Evolutionary conservation across 2,888 invertebrate species (phyloP).

Genomic region (Apotomis capreana): DNA sequence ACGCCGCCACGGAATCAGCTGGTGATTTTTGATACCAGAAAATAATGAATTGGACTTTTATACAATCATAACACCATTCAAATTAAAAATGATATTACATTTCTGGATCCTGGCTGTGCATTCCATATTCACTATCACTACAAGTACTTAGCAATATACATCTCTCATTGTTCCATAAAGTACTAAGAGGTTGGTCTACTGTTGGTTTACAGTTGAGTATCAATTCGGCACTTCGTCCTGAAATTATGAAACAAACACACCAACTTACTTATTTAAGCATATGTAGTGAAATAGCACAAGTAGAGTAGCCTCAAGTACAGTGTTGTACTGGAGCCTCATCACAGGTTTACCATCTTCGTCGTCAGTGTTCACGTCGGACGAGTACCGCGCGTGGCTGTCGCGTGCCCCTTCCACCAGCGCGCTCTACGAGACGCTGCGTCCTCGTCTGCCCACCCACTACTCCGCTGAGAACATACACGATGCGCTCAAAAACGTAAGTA

Average conservation of each 20-base stretch:
- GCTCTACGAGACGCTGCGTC: slow-evolving; percentile 94
- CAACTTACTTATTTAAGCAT: neutral
- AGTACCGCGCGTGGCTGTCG: slow-evolving; percentile 96
- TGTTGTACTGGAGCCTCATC: slow-evolving; percentile 21
- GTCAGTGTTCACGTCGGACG: slow-evolving; percentile 93
- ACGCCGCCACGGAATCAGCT: too few species aligned
- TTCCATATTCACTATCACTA: too few species aligned
- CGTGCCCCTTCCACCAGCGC: slow-evolving; percentile 96
- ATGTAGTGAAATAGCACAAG: neutral
- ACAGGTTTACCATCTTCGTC: slow-evolving; percentile 77
- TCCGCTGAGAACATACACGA: slow-evolving; percentile 96
- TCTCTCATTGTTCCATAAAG: too few species aligned
- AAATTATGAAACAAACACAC: neutral
- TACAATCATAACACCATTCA: too few species aligned
- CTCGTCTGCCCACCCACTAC: slow-evolving; percentile 89
- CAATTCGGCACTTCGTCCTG: neutral
- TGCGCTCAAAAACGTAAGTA: slow-evolving; percentile 90
- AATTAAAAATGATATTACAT: too few species aligned
- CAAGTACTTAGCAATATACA: too few species aligned
- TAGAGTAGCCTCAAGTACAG: slow-evolving; percentile 5
- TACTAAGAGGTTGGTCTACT: too few species aligned
- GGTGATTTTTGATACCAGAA: too few species aligned
- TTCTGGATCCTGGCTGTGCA: too few species aligned
- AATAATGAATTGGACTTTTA: too few species aligned
- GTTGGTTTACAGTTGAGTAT: neutral